Evolutionary conservation across 2,113 vertebrate genomes (phyloP), one percentile per base, ranked within the genome.

Genomic region (Lepidothrix coronata): DNA sequence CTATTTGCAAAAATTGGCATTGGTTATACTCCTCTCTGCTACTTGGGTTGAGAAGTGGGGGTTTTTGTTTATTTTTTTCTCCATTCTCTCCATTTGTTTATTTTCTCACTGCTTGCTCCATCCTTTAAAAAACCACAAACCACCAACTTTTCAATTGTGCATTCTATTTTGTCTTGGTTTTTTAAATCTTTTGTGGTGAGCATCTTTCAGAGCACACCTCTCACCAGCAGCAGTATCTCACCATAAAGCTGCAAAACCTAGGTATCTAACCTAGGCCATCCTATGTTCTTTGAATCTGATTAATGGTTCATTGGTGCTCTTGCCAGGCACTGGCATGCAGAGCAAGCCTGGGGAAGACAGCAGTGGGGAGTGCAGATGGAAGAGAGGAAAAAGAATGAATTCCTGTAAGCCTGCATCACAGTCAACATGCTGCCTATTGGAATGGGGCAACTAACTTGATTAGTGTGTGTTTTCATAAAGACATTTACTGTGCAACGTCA

Each of bases 211-310:
- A 70, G 24, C 41, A 20, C 0, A 1, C 14, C 8, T 88, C 33
- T 85, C 41, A 33, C 21, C 31, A 66, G 44, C 28, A 54, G 37
- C n/a, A 65, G 19, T 57, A 28, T 51, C 41, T 72, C 39, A 68
- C 33, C 1, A 3, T 27, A 73, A 46, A 68, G 51, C 44, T 88
- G 18, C 12, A 80, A 83, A 83, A 37, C 12, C 46, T 65, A 30
- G 0, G 0, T 72, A 20, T 65, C 27, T 2, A 2, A 12, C 37
- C 23, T 77, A 7, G 5, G 17, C 46, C 3, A 1, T 73, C 28
- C 18, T 80, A 24, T 4, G 1, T 39, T 86, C 41, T 77, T 88
- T 52, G 28, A 44, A 65, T 63, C 35, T 88, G 57, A 17, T 51
- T 57, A 19, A 61, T 65, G 58, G 11, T 57, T 67, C 57, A 5